Conservation (phyloP, 2,797 vertebrate species). For the Eurystomus glaucurus region DNA sequence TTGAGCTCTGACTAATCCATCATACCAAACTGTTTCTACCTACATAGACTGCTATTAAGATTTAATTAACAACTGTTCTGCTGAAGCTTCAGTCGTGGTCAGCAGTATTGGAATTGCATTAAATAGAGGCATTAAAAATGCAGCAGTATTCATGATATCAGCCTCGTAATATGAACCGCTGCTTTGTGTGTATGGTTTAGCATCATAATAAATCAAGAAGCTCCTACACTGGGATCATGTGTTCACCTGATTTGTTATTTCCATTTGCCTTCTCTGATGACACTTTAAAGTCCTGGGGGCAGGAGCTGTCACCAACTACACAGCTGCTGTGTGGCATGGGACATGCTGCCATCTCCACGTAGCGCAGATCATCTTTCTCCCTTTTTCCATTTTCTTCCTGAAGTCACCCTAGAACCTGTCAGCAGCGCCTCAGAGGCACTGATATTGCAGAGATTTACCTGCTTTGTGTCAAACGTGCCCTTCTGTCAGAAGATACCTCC, state of each 20-base stretch:
- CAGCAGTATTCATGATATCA: not conserved
- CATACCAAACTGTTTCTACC: slow-evolving; percentile 13
- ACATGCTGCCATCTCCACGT: not conserved
- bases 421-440: not conserved
- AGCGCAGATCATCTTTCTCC: not conserved
- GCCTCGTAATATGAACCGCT: not conserved
- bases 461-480: not conserved
- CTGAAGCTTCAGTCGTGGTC: not conserved
- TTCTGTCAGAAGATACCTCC: not conserved
- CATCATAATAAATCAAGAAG: not conserved
- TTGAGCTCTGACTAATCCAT: slow-evolving; percentile 27
- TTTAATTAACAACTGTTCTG: slow-evolving; percentile 64
- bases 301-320: not conserved
- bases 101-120: slow-evolving; percentile 48
- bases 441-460: not conserved
- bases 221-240: not conserved
- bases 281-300: not conserved
- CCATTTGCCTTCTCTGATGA: not conserved
- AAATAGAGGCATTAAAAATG: slow-evolving; percentile 61
- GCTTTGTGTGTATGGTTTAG: not conserved
- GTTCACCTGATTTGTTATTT: not conserved
- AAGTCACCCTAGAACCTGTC: not conserved
- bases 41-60: slow-evolving; percentile 20
- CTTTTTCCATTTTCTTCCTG: not conserved
- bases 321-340: not conserved